Evolutionary conservation across 30 jellyfish, hydroid and myxozoan genomes (phyloP), one percentile per base, ranked within the genome.

Genomic region (Chironex yamaguchii): DNA sequence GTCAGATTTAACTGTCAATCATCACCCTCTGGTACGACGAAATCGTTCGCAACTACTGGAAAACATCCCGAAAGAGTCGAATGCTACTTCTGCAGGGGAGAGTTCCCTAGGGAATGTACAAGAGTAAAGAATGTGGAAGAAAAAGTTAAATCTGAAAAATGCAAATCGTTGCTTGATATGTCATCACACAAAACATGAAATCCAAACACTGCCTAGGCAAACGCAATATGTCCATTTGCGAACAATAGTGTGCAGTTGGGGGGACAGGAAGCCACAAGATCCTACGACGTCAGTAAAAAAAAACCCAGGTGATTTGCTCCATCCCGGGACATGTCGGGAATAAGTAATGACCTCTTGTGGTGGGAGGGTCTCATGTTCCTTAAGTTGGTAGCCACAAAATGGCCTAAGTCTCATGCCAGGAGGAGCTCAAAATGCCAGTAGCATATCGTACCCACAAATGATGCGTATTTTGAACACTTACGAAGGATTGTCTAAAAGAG

Each of bases 251-350:
- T n/a, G n/a, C n/a, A n/a, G n/a, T n/a, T n/a, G n/a, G n/a, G n/a
- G n/a, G n/a, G n/a, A n/a, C n/a, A n/a, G n/a, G n/a, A n/a, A n/a
- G n/a, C n/a, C n/a, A n/a, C n/a, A n/a, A n/a, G n/a, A n/a, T n/a
- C n/a, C n/a, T n/a, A n/a, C n/a, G n/a, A n/a, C n/a, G n/a, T n/a
- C n/a, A n/a, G n/a, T n/a, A n/a, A n/a, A n/a, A n/a, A n/a, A 9
- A n/a, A 79, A 79, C 67, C 90, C 90, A 3, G 90, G 81, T 0
- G 90, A 79, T 79, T 79, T 79, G 71, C 90, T n/a, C n/a, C n/a
- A n/a, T n/a, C n/a, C n/a, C n/a, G n/a, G n/a, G n/a, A n/a, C n/a
- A n/a, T n/a, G n/a, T n/a, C n/a, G n/a, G n/a, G n/a, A n/a, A n/a
- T n/a, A n/a, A 12, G 52, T 0, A 34, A 26, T 11, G 11, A 34